Base-by-base conservation (phyloP, 2,113 vertebrate genomes). In the Halcyon malimbica region DNA sequence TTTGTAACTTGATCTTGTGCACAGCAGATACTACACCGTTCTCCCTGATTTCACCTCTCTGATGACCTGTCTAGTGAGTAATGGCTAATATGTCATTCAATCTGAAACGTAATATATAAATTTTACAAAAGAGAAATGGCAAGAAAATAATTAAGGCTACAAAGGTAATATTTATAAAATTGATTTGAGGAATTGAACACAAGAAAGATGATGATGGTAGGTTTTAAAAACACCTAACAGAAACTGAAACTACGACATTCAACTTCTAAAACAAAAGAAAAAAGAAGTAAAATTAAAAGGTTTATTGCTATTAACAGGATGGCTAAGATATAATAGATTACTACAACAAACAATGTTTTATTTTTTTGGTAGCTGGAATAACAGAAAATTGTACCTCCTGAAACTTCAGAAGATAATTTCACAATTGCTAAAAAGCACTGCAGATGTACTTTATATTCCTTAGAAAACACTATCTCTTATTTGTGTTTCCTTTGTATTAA, bases 381-480 rank as follows among this genome's bases (percentile, higher is more conserved):
- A 70, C 24, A 87, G 79, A 88, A 93, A 83, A 84, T 33, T 50
- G 63, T 26, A 94, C 28, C 39, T 51, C 57, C 37, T 69, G 46
- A 78, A 71, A 86, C 17, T 65, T 64, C 75, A 82, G 56, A 81
- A 95, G 18, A 73, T 42, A 93, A 94, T 95, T 96, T 93, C 68
- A 91, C 23, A 91, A 86, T 24, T 35, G 29, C 42, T 93, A 95
- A 83, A 78, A 75, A 70, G 29, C 94, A 82, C 3, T 90, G 78
- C 44, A 77, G 48, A 93, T 93, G 21, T 62, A 63, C 51, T 93
- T 95, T 71, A 56, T 24, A 37, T 93, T 87, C 53, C 71, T 94
- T 53, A 71, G 63, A 95, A 87, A 96, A 96, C 6, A 3, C 8
- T 91, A 28, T 6, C 5, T 67, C 31, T 70, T 59, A n/a, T 54